Conservation (phyloP, 64 coral and sea anemone species). For the Stichodactyla mertensii region DNA sequence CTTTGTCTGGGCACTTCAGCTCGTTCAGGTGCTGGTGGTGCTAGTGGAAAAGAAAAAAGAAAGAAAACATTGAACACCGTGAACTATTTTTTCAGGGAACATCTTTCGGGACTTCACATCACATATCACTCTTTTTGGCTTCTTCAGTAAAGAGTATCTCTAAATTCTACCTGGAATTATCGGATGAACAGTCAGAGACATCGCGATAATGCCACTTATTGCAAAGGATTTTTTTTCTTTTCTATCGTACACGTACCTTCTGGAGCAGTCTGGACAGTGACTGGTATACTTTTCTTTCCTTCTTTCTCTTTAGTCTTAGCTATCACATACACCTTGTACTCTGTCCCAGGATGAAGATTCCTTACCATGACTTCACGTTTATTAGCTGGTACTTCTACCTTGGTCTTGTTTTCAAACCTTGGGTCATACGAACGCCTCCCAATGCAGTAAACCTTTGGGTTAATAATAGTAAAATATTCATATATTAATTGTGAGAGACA, state of each 20-base stretch:
- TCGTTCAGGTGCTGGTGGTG: constrained; percentile 17
- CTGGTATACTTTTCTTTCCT: constrained; percentile 1
- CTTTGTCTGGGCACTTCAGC: not conserved
- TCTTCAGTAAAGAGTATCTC: too few species aligned
- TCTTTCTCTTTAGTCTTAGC: constrained; percentile 25
- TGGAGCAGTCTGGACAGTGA: not conserved
- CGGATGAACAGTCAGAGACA: too few species aligned
- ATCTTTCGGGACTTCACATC: too few species aligned
- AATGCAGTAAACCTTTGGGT: constrained; percentile 24
- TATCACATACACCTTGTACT: constrained; percentile 26
- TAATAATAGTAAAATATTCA: not conserved
- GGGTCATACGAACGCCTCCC: constrained; percentile 15
- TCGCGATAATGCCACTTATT: too few species aligned
- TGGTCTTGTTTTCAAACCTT: not conserved
- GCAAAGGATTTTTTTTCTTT: too few species aligned
- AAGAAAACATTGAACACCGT: too few species aligned
- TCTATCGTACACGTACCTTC: not conserved
- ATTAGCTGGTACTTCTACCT: not conserved
- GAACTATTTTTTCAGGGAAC: too few species aligned
- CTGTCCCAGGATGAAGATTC: constrained; percentile 27
- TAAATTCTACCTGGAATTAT: too few species aligned
- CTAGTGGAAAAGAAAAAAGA: not conserved
- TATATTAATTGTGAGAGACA: not conserved
- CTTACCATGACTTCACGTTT: not conserved
- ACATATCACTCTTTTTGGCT: too few species aligned